Base-by-base conservation (phyloP, 1,140 invertebrate genomes). In the Cydia pomonella region DNA sequence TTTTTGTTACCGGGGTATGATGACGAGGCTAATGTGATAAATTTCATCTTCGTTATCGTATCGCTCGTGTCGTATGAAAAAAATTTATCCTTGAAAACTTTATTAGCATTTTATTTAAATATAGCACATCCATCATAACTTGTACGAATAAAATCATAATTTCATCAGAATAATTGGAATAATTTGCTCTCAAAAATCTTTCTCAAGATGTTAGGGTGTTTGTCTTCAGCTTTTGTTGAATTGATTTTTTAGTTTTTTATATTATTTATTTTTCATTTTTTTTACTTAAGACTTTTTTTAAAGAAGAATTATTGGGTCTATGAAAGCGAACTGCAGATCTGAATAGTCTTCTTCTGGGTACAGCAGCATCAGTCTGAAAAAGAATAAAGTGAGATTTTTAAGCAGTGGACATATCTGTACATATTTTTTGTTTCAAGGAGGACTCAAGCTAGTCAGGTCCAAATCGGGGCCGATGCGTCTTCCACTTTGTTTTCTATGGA, bases 301-400 rank as follows among this genome's bases (percentile, higher is more conserved):
- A 53, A 53, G 50, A 53, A 53, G 53, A 21, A 12, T 9, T 1
- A 23, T 23, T 23, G 63, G 25, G 16, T 66, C 29, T 29, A 33
- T 33, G 27, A 73, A 81, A 10, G 29, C 66, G 27, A 83, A 83
- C 5, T 79, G 64, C 59, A 81, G 16, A 44, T 78, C 75, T n/a
- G 76, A 38, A 47, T 81, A 81, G 23, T 81, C 78, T 78, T 83
- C 82, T n/a, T 83, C 80, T 1, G 82, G 82, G n/a, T 83, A 83
- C 3, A 83, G 73, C 53, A 83, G 53, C 1, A 83, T 50, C 9
- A 79, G 79, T 64, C 82, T 83, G 80, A 41, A 79, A 81, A 23
- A 72, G 12, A 59, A 18, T 53, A 13, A 16, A 16, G 2, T 2
- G 1, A 44, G 12, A 2, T 5, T 7, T 4, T 7, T 44, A 44